Base-by-base conservation (phyloP, 2,113 vertebrate species). In the Eonycteris spelaea region DNA sequence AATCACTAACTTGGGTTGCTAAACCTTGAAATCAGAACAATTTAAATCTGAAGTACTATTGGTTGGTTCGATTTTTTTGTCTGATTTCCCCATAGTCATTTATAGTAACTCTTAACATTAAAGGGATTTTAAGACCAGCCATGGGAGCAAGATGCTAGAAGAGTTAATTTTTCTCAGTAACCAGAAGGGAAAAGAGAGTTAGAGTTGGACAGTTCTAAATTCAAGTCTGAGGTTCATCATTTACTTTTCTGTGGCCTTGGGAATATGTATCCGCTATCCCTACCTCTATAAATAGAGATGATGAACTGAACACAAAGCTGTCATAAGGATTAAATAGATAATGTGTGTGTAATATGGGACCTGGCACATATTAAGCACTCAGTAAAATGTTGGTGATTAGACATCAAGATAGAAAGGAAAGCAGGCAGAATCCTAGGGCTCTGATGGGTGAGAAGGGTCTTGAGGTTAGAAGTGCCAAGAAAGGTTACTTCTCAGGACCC, bases 31-130 rank as follows among this genome's bases (percentile, higher is more conserved):
- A 68, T 93, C 21, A 75, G 65, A 22, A 74, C 9, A 74, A 3
- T 75, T 8, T 61, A 70, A 43, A 26, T 80, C 22, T 48, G 4
- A 43, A 74, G 26, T 67, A 28, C 71, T 24, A 7, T 51, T 40
- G 28, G n/a, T 70, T 59, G 82, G 18, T 94, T 80, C 61, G 7
- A n/a, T 63, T 93, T 95, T 75, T 92, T 30, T 67, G n/a, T 63
- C 28, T 86, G 48, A 33, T 63, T 65, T 80, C 35, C 22, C 30
- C 12, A 14, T 14, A 74, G 35, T 70, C 30, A 91, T 63, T 57
- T 79, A 21, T 12, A 75, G 43, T 63, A 43, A 48, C 35, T 26
- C 2, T 93, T n/a, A 40, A 57, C 9, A 28, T 30, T 84, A 55
- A 21, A 68, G 51, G 55, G 55, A 24, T 57, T 57, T 57, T 22